Evolutionary conservation across 2,113 vertebrate genomes (phyloP), one percentile per base, ranked within the genome.

Genomic region (Ophthalmolycus amberensis): DNA sequence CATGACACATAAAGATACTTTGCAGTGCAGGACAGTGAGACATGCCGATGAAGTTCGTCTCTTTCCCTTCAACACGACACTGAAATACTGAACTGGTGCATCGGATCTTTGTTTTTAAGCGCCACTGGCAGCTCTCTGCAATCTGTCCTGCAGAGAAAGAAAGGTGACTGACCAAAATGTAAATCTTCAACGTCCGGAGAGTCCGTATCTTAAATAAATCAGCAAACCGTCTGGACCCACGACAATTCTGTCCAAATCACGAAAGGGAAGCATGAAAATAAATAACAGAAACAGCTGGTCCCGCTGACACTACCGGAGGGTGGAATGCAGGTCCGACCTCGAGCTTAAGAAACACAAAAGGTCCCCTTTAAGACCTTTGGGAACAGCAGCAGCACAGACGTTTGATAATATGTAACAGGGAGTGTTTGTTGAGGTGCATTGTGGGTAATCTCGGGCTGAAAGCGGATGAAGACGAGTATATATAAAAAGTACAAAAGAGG

Each of bases 301-400:
- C 90, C 80, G 3, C 15, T 67, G 40, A 72, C 52, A 74, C 71
- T 76, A 74, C 64, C 16, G 67, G 58, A 34, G 25, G 68, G 27
- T 75, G 92, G 89, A 93, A 92, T 92, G 91, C 71, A 81, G 77
- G 72, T 80, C 0, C 4, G 76, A 85, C 80, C 42, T 77, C 56
- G 69, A 54, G 70, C 40, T 75, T 50, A 29, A 76, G 50, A 44
- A 63, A 29, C 67, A 78, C 46, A 65, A 44, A 59, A 0, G n/a
- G 29, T 69, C 75, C 73, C 16, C 40, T 72, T 71, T 48, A 27
- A 22, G 52, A 68, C 56, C 62, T 80, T 73, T 66, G 68, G 71
- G 77, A 40, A 60, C 50, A 72, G 58, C 66, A 83, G 56, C 20
- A 75, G 59, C 50, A 76, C 32, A 27, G 42, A 72, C 56, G 27